Evolutionary conservation across 2,888 invertebrate genomes (phyloP).

Genomic region (Chrysotoxum bicinctum): DNA sequence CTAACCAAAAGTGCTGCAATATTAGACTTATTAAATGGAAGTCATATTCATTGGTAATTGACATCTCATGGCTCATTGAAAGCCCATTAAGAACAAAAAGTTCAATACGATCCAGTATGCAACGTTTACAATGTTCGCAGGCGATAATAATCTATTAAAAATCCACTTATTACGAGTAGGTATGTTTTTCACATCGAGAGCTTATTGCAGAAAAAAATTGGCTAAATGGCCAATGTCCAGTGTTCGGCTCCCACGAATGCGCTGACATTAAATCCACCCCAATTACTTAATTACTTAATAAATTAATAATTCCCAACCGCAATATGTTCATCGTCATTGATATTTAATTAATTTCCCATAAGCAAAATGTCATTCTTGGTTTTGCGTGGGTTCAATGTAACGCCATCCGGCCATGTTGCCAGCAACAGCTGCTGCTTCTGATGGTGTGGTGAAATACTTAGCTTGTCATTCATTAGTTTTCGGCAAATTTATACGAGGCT

Average conservation of each 20-base stretch:
- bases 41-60: conserved; percentile 31
- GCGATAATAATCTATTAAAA: conserved; percentile 13
- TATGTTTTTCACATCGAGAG: conserved; percentile 33
- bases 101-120: not conserved
- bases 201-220: conserved; percentile 13
- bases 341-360: conserved; percentile 59
- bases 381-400: conserved; percentile 67
- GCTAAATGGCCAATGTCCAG: conserved; percentile 4
- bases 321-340: conserved; percentile 54
- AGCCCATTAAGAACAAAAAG: conserved; percentile 39
- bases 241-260: conserved; percentile 19
- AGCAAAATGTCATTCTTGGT: conserved; percentile 54
- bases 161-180: not conserved
- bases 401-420: conserved; percentile 20
- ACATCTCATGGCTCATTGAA: conserved; percentile 38
- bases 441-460: conserved; percentile 6
- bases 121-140: not conserved
- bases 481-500: conserved; percentile 40
- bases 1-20: conserved; percentile 3
- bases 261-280: conserved; percentile 38
- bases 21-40: conserved; percentile 28
- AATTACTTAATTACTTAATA: conserved; percentile 48
- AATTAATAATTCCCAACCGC: conserved; percentile 51
- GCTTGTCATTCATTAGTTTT: conserved; percentile 34
- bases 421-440: not conserved